Evolutionary conservation across 2,113 vertebrate species (phyloP).

Genomic region (Caretta caretta): DNA sequence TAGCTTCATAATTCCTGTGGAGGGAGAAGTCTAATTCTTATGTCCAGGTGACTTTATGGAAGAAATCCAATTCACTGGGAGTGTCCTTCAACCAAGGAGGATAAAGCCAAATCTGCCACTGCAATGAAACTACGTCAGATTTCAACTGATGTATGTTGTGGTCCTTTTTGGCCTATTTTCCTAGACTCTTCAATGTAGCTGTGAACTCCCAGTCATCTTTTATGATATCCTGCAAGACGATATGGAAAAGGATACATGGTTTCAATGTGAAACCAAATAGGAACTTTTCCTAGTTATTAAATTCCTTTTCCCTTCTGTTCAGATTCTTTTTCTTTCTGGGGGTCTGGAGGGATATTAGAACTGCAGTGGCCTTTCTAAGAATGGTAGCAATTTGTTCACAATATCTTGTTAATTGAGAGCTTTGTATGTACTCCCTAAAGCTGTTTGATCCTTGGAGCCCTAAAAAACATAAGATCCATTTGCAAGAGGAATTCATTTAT

Average conservation of each 20-base stretch:
- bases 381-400: background rate
- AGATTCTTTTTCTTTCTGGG: background rate
- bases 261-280: too few relatives aligned
- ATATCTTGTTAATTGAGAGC: background rate
- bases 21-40: background rate
- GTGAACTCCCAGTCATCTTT: background rate
- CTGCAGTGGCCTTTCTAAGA: background rate
- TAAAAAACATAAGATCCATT: background rate
- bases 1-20: constrained; percentile 7
- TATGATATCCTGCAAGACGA: background rate
- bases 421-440: background rate
- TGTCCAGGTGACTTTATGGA: constrained; percentile 39
- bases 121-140: constrained; percentile 63
- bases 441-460: background rate
- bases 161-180: constrained; percentile 19
- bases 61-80: constrained; percentile 51
- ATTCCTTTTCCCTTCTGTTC: background rate
- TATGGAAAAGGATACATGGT: too few relatives aligned
- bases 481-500: background rate
- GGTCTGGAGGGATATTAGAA: background rate
- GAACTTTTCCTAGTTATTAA: too few relatives aligned
- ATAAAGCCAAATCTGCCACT: constrained; percentile 47
- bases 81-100: constrained; percentile 31
- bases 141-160: background rate
- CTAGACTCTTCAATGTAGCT: fast-evolving